Evolutionary conservation across 2,797 vertebrate species (phyloP).

Genomic region (Rhinoraja longicauda): DNA sequence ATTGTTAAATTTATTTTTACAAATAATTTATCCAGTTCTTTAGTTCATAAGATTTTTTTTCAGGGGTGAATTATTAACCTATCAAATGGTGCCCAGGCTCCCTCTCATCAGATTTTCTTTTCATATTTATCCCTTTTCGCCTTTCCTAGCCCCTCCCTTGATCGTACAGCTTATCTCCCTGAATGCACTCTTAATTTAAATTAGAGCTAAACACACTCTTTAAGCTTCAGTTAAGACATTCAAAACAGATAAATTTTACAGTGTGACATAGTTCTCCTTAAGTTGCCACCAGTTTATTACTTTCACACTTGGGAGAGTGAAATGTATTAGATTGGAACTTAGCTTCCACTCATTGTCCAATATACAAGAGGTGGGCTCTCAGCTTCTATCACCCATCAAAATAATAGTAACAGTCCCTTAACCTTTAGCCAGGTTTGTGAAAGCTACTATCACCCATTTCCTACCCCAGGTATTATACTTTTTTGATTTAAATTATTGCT

Average conservation of each 20-base stretch:
- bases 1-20: neutral
- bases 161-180: neutral
- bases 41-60: neutral
- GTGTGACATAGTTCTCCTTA: neutral
- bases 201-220: neutral
- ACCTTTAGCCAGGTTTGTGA: too few species aligned
- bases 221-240: neutral
- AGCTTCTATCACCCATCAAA: neutral
- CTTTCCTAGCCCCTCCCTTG: too few species aligned
- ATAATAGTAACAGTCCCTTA: neutral
- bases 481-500: neutral
- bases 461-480: neutral
- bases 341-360: neutral
- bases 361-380: neutral
- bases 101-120: neutral
- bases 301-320: neutral
- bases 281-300: neutral
- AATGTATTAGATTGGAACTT: neutral
- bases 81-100: neutral
- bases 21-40: neutral
- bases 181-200: neutral
- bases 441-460: too few species aligned
- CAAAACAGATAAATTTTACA: neutral
- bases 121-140: neutral
- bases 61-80: too few species aligned